phyloP scores from a whole-genome alignment of 2,888 invertebrate species.

The Volucella inflata region DNA sequence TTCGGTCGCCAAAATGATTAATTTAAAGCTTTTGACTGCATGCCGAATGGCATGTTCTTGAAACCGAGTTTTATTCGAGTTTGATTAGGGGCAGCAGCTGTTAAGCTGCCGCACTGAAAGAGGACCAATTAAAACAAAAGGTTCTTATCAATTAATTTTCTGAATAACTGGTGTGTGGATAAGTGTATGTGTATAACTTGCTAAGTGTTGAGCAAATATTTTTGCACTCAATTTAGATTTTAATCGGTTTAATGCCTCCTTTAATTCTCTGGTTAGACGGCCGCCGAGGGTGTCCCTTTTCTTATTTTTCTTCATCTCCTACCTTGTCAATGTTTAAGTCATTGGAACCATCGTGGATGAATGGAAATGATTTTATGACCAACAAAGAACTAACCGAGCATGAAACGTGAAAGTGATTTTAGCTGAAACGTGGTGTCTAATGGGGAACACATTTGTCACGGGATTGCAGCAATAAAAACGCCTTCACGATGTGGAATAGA shows the following conservation, averaged over 20 bases:
- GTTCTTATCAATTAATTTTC: slow-evolving; percentile 53
- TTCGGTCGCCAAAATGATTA: slow-evolving; percentile 64
- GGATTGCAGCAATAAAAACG: slow-evolving; percentile 17
- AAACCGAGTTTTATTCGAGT: slow-evolving; percentile 39
- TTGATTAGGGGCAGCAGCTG: slow-evolving; percentile 60
- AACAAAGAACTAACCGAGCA: background rate
- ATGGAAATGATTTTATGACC: slow-evolving; percentile 13
- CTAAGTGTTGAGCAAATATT: slow-evolving; percentile 42
- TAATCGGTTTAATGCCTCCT: slow-evolving; percentile 51
- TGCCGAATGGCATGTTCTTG: slow-evolving; percentile 35
- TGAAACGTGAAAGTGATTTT: slow-evolving; percentile 20
- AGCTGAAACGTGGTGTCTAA: slow-evolving; percentile 1
- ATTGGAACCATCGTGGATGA: background rate
- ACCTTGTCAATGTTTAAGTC: background rate
- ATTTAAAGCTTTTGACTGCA: slow-evolving; percentile 57
- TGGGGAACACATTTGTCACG: slow-evolving; percentile 16
- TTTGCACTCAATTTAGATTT: slow-evolving; percentile 68
- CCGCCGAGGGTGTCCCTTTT: slow-evolving; percentile 1
- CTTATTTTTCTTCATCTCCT: background rate
- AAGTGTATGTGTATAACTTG: background rate
- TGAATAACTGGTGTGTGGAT: slow-evolving; percentile 19
- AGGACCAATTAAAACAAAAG: slow-evolving; percentile 44
- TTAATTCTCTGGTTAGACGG: slow-evolving; percentile 21
- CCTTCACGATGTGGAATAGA: background rate
- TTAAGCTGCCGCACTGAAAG: slow-evolving; percentile 21